Percentiles rank a stretch among this genome's conserved stretches.
These are phyloP conservation scores for Tryphoninae sp. DNA, from an alignment of 2,888 invertebrate species.

Conservation along the genomic window DNA sequence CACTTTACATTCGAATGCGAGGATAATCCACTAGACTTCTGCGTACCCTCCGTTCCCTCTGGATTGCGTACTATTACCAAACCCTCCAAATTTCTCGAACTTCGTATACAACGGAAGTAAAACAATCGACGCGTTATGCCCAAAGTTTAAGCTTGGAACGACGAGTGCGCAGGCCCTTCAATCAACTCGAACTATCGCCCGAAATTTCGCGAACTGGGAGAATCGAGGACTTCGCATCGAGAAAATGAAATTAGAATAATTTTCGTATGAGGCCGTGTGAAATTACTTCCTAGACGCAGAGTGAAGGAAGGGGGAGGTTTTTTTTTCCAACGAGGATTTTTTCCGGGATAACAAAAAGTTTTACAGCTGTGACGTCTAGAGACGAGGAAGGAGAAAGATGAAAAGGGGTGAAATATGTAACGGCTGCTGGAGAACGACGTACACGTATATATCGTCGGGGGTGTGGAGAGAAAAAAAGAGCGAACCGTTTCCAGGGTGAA, in stretches of 20 bases:
- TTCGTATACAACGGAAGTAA: background rate
- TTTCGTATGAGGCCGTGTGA: background rate
- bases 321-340: background rate
- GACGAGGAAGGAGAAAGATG: background rate
- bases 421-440: background rate
- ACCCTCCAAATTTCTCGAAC: background rate
- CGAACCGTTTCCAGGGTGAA: conserved; percentile 47
- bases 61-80: background rate
- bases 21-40: conserved; percentile 17
- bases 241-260: conserved; percentile 51
- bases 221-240: conserved; percentile 15
- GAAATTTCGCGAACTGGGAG: conserved; percentile 12
- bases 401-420: conserved; percentile 6
- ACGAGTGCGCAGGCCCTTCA: conserved; percentile 19
- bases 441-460: background rate
- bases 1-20: conserved; percentile 60
- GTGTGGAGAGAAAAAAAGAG: background rate
- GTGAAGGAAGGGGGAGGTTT: background rate
- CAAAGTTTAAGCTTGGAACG: background rate
- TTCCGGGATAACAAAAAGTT: background rate
- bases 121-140: background rate
- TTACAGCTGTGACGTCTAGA: background rate
- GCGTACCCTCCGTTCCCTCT: background rate
- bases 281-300: conserved; percentile 5
- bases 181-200: conserved; percentile 39